Base-by-base conservation (phyloP, 1,140 invertebrate genomes). In the Drosophila dunni region DNA sequence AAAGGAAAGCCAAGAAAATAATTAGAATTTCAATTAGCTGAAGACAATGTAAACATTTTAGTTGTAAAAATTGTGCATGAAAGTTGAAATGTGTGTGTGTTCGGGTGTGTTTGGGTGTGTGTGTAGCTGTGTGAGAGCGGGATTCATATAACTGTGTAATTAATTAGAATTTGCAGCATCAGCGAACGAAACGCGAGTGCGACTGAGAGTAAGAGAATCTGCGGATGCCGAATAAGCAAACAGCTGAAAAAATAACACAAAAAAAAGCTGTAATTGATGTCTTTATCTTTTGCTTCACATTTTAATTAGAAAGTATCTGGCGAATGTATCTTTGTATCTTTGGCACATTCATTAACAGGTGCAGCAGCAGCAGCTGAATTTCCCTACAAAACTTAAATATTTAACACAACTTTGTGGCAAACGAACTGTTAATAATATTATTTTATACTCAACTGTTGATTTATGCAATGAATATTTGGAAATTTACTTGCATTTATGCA, bases 151-250 rank as follows among this genome's bases (percentile, higher is more conserved):
- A 53, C 72, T 76, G 56, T 40, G 48, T 68, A 74, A 77, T 78
- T 79, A 78, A 79, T 79, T 79, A 79, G 69, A 74, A 74, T 64
- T 58, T 73, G 78, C 78, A 61, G 57, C 64, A 73, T 79, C 78
- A 77, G 75, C 78, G 11, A 38, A 5, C 54, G n/a, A 10, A 38
- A 56, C 6, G 50, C 2, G 33, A 51, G n/a, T 3, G 11, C 24
- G 20, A 29, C 17, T 20, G 11, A 50, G 46, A 29, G 20, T 24
- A 11, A 61, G 33, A 73, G 54, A 53, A 57, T 73, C 63, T 42
- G 57, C 61, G 56, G 53, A 48, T 24, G 50, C 13, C 56, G 29
- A 62, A 67, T 61, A 53, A 67, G 46, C 64, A 54, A 42, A 45
- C 64, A 64, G 61, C 48, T 38, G 34, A 44, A 42, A 58, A 40